Percentiles rank a stretch among this genome's conserved stretches.
Conservation (phyloP, 2,113 vertebrate genomes). For the Oreotragus oreotragus region DNA sequence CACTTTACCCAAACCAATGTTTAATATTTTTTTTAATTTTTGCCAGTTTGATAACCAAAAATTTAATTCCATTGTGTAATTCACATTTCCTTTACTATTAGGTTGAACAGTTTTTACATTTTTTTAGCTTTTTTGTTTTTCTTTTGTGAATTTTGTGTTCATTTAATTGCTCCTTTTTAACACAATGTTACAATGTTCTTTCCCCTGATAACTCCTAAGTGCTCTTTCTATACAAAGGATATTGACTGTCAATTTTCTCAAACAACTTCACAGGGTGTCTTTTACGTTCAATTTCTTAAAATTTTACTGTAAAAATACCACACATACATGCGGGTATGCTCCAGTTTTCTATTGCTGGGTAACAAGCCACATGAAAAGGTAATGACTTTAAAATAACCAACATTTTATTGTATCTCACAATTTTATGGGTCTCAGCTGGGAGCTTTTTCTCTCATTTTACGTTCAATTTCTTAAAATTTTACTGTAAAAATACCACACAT, state of each 20-base stretch:
- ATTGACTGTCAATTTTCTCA: neutral
- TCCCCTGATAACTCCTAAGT: neutral
- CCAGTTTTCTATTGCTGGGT: neutral
- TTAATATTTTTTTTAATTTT: constrained; percentile 8
- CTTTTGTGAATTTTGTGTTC: neutral
- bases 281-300: neutral
- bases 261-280: neutral
- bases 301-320: neutral
- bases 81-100: neutral
- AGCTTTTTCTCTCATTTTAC: neutral
- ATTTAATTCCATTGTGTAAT: neutral
- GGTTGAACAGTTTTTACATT: neutral
- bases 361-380: neutral
- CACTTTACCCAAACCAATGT: neutral
- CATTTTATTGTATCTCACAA: neutral
- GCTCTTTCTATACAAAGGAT: neutral
- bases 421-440: neutral
- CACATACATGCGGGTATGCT: neutral
- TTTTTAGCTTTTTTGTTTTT: neutral
- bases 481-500: neutral
- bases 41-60: neutral
- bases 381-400: neutral
- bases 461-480: neutral
- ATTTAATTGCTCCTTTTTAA: neutral
- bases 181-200: neutral